Base-by-base conservation (phyloP, 1,140 invertebrate species). In the Penaeus vannamei region DNA sequence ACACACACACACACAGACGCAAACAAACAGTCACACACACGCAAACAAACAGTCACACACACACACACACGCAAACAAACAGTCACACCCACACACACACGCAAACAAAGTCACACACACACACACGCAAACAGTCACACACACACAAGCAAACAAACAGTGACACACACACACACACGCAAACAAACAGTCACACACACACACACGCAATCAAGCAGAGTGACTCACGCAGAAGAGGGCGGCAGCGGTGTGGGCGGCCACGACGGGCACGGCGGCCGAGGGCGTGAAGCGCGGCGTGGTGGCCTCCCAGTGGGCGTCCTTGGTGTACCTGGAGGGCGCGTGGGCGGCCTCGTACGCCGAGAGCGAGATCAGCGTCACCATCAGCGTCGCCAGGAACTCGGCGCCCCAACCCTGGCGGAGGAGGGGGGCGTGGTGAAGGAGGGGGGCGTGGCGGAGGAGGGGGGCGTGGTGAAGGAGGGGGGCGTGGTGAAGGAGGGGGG, bases 391-490 rank as follows among this genome's bases (percentile, higher is more conserved):
- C 80, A 90, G 80, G 59, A 90, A 90, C 66, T 90, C 89, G 0
- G 89, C 89, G 0, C 89, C 89, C 89, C 89, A 90, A n/a, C 89
- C 89, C 89, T 90, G 80, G 26, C n/a, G 17, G 66, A 77, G 29
- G 19, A 29, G 46, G 32, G 4, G 20, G 77, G 14, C 22, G n/a
- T n/a, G n/a, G 29, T 4, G 17, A 26, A 12, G 46, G 53, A 20
- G 2, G 4, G 5, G 12, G 23, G 26, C 26, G 0, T 4, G 20
- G 8, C 10, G 2, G 17, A n/a, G 19, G 0, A 29, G 29, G 8
- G 46, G 46, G 0, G 80, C 76, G 20, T 12, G 53, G 42, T 22
- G 3, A 59, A 2, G 10, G 36, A 76, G 79, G 53, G 32, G 10
- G 36, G 36, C 20, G 22, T 23, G 14, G 32, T 32, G 53, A 72